Conservation (phyloP, 2,113 vertebrate genomes). For the Myodes glareolus region DNA sequence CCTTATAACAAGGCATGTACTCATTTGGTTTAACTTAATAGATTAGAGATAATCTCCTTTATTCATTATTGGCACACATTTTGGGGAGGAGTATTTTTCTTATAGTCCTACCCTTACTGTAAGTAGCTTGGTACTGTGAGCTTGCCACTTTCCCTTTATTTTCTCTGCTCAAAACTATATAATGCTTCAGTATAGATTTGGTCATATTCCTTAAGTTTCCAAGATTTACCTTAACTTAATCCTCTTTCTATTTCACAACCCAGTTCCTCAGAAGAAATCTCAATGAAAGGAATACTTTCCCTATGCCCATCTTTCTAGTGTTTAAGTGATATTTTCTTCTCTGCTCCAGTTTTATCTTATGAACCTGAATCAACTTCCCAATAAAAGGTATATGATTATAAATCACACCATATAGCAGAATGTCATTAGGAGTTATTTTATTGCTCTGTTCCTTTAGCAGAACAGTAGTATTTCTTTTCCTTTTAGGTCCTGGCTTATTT, state of each 20-base stretch:
- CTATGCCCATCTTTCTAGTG: neutral
- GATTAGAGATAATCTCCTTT: neutral
- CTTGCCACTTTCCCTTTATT: neutral
- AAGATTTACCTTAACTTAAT: neutral
- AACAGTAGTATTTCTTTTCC: too few species aligned
- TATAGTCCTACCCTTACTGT: neutral
- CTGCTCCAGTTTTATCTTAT: neutral
- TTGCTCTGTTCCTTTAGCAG: too few species aligned
- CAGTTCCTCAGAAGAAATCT: neutral
- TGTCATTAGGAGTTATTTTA: too few species aligned
- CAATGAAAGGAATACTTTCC: neutral
- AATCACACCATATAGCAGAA: neutral
- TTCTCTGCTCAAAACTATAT: neutral
- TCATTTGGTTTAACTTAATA: constrained; percentile 45
- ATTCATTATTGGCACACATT: neutral
- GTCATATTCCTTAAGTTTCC: neutral
- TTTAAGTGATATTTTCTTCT: neutral
- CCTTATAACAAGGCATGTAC: neutral
- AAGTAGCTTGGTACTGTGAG: neutral
- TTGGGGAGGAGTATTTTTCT: neutral
- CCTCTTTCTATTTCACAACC: neutral
- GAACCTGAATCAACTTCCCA: neutral
- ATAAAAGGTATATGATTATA: neutral
- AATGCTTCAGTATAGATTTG: neutral
- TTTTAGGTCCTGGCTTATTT: too few species aligned